These are phyloP conservation scores for Athalia rosae DNA, from an alignment of 2,888 invertebrate species.

Conservation along the genomic window DNA sequence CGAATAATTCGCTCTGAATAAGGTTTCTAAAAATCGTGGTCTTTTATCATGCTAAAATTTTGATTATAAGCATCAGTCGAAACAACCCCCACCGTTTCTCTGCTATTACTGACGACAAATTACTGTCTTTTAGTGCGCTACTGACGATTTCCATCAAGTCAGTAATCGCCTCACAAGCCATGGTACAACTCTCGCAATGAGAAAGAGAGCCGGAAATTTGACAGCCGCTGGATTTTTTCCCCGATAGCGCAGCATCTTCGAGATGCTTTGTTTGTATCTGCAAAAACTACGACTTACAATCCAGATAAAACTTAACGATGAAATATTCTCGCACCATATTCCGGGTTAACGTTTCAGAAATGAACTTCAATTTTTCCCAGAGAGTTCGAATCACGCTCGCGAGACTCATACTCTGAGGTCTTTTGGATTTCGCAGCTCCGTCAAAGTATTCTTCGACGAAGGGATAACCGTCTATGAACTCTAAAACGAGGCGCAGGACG, in stretches of 20 bases:
- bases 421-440: conserved; percentile 31
- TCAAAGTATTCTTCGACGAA: conserved; percentile 50
- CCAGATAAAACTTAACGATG: neutral
- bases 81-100: conserved; percentile 49
- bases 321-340: conserved; percentile 8
- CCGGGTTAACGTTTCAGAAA: conserved; percentile 47
- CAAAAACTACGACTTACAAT: neutral
- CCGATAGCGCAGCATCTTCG: neutral
- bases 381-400: conserved; percentile 50
- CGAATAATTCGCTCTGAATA: conserved; percentile 46
- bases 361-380: conserved; percentile 52
- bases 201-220: conserved; percentile 46
- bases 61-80: neutral
- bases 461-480: conserved; percentile 56
- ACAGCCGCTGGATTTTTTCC: neutral
- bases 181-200: conserved; percentile 53
- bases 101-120: conserved; percentile 57
- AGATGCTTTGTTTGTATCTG: conserved; percentile 25
- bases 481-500: conserved; percentile 52
- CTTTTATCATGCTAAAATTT: neutral
- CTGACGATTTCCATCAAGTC: conserved; percentile 56
- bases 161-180: conserved; percentile 51
- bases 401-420: conserved; percentile 50
- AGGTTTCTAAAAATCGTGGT: neutral
- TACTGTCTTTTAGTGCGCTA: conserved; percentile 52